A percentile compares a stretch with the other conserved stretches of the same genome.
These are phyloP conservation scores for Fratercula arctica DNA, from an alignment of 2,797 vertebrate species.

Conservation along the genomic window DNA sequence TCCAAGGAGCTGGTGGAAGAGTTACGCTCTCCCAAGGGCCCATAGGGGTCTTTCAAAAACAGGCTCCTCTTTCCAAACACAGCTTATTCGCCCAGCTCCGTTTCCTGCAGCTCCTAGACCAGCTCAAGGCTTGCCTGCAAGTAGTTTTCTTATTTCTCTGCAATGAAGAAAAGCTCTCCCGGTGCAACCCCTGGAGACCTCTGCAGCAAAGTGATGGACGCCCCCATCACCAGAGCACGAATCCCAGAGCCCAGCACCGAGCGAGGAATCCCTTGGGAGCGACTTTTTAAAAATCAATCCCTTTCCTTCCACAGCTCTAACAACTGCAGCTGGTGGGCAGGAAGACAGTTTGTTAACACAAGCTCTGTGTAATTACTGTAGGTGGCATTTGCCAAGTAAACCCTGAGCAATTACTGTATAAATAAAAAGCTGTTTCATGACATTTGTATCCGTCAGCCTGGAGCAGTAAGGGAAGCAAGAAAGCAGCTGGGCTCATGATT, in stretches of 20 bases:
- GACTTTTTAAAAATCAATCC: background rate
- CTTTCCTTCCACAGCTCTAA: background rate
- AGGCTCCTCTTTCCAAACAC: background rate
- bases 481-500: slow-evolving; percentile 7
- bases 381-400: slow-evolving; percentile 66
- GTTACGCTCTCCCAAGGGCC: background rate
- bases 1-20: background rate
- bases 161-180: background rate
- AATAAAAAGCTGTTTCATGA: slow-evolving; percentile 58
- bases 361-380: slow-evolving; percentile 40
- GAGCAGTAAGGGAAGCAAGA: slow-evolving; percentile 15
- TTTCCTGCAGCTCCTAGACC: background rate
- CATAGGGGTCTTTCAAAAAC: background rate
- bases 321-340: slow-evolving; percentile 36
- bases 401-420: slow-evolving; percentile 56
- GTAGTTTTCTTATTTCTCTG: background rate
- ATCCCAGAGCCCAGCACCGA: background rate
- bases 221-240: background rate
- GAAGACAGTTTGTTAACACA: slow-evolving; percentile 19
- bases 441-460: slow-evolving; percentile 40
- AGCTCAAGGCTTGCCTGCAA: background rate
- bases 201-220: background rate
- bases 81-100: background rate
- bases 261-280: background rate
- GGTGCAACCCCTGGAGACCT: background rate